Evolutionary conservation across 2,888 invertebrate genomes (phyloP).

Genomic region (Sialis lutaria): DNA sequence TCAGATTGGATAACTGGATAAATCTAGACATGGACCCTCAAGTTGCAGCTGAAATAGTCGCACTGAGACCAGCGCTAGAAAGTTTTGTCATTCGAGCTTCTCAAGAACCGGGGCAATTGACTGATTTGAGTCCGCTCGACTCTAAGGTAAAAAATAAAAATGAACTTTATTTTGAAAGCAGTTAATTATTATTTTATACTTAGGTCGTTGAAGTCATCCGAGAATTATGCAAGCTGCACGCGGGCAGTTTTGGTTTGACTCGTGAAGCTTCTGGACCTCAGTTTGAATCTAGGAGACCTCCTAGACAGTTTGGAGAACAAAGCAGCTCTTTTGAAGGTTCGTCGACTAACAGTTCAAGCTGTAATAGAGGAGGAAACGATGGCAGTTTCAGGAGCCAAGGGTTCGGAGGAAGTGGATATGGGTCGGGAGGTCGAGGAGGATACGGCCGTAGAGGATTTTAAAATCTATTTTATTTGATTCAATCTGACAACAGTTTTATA

Average conservation of each 20-base stretch:
- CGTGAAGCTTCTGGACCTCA: conserved; percentile 27
- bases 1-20: conserved; percentile 87
- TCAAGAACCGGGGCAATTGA: conserved; percentile 57
- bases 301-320: conserved; percentile 23
- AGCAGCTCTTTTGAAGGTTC: conserved; percentile 6
- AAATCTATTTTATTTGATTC: not conserved
- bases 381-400: conserved; percentile 6
- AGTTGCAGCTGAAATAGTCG: conserved; percentile 65
- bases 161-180: not conserved
- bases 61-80: conserved; percentile 79
- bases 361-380: conserved; percentile 7
- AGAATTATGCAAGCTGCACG: conserved; percentile 56
- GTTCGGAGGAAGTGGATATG: not conserved
- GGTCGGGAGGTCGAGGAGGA: conserved; percentile 2
- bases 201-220: conserved; percentile 52
- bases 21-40: conserved; percentile 70
- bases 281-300: conserved; percentile 32
- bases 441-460: conserved; percentile 5
- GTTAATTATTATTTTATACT: conserved; percentile 11
- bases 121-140: conserved; percentile 43
- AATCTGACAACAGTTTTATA: too few species aligned
- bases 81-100: conserved; percentile 65
- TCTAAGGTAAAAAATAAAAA: conserved; percentile 32
- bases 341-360: too few species aligned
- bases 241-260: conserved; percentile 47